phyloP scores from a whole-genome alignment of 1,140 invertebrate genomes.

The Liolophura sinensis region DNA sequence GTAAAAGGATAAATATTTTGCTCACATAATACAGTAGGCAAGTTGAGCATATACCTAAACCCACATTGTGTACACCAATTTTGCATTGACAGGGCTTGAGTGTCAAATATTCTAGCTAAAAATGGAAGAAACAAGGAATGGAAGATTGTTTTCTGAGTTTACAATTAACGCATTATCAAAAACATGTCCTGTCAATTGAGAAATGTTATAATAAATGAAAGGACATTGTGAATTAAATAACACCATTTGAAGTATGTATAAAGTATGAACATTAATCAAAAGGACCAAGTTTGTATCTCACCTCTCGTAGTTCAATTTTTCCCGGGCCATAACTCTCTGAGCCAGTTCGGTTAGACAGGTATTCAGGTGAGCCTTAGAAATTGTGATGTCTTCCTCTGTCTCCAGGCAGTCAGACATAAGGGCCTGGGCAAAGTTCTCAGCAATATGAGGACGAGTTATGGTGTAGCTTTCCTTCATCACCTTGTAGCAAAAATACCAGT shows the following conservation, averaged over 20 bases:
- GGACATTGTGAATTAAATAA: too few relatives aligned
- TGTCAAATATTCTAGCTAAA: too few relatives aligned
- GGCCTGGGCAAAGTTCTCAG: slow-evolving; percentile 47
- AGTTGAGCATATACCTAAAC: too few relatives aligned
- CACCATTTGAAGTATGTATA: too few relatives aligned
- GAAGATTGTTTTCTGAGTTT: too few relatives aligned
- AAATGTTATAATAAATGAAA: neutral
- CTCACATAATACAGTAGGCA: too few relatives aligned
- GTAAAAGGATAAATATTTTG: too few relatives aligned
- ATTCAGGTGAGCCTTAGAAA: slow-evolving; percentile 43
- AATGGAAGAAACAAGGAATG: too few relatives aligned
- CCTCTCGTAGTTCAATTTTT: slow-evolving; percentile 54
- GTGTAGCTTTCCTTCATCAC: slow-evolving; percentile 58
- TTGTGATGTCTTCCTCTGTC: slow-evolving; percentile 25
- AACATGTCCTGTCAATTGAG: neutral
- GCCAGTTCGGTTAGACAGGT: slow-evolving; percentile 42
- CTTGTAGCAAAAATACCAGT: slow-evolving; percentile 26
- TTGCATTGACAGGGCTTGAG: too few relatives aligned
- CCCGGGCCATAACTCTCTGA: slow-evolving; percentile 44
- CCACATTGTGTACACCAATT: too few relatives aligned
- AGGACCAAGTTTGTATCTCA: slow-evolving; percentile 9
- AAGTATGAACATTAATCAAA: neutral
- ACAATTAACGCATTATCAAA: neutral
- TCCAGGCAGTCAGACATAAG: slow-evolving; percentile 39
- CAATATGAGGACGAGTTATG: slow-evolving; percentile 49